These are phyloP conservation scores for Lagria hirta DNA, from an alignment of 2,888 invertebrate genomes.

Conservation along the genomic window DNA sequence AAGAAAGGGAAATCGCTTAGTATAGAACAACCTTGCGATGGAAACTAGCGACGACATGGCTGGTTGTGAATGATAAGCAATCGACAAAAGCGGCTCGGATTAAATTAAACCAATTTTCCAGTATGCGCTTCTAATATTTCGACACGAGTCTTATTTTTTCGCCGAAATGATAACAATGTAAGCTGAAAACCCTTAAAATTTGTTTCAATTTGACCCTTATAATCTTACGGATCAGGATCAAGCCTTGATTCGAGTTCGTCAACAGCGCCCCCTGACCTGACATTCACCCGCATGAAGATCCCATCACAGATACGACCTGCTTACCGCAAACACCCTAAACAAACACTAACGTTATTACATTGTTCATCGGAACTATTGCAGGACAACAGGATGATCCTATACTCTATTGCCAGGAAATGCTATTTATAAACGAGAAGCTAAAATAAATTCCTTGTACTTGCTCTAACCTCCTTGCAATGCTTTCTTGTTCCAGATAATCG, in stretches of 20 bases:
- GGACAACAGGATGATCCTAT: slow-evolving; percentile 11
- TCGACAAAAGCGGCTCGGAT: slow-evolving; percentile 14
- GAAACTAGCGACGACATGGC: too few relatives aligned
- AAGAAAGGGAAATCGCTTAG: too few relatives aligned
- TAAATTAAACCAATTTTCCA: slow-evolving; percentile 25
- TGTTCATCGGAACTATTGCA: slow-evolving; percentile 33
- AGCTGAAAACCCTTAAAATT: slow-evolving; percentile 25
- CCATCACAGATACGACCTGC: slow-evolving; percentile 32
- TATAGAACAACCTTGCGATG: too few relatives aligned
- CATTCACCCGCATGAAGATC: slow-evolving; percentile 36
- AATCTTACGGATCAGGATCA: slow-evolving; percentile 38
- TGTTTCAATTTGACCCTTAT: slow-evolving; percentile 41
- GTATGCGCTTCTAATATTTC: slow-evolving; percentile 23
- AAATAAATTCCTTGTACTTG: slow-evolving; percentile 4
- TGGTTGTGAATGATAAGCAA: slow-evolving; percentile 17
- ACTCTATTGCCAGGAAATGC: not conserved
- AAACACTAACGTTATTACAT: slow-evolving; percentile 43
- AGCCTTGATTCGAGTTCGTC: slow-evolving; percentile 43
- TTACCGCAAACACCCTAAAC: slow-evolving; percentile 42
- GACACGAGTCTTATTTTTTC: slow-evolving; percentile 25
- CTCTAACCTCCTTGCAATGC: slow-evolving; percentile 8
- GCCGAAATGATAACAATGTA: slow-evolving; percentile 26
- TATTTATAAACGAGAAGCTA: too few relatives aligned
- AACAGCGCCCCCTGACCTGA: slow-evolving; percentile 38
- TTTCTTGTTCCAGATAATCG: slow-evolving; percentile 17